phyloP scores from a whole-genome alignment of 2,888 invertebrate species.

The Acanthoscelides obtectus region DNA sequence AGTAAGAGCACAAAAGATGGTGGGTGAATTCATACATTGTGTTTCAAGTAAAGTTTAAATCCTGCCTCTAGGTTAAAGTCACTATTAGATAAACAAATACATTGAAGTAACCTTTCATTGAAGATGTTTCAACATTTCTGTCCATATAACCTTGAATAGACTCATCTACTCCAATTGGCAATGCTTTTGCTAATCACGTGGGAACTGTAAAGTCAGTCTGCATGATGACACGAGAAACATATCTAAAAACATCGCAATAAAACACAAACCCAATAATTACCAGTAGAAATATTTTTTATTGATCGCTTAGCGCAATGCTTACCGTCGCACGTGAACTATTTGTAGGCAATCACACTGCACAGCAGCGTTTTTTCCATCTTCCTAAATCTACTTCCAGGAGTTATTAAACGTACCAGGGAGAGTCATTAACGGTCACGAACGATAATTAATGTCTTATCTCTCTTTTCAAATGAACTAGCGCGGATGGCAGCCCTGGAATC shows the following conservation, averaged over 20 bases:
- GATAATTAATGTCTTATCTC: conserved; percentile 34
- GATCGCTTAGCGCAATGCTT: background rate
- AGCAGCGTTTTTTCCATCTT: conserved; percentile 6
- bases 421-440: conserved; percentile 32
- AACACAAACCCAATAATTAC: background rate
- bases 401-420: conserved; percentile 16
- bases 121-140: too few relatives aligned
- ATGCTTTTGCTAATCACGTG: too few relatives aligned
- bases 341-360: background rate
- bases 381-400: conserved; percentile 12
- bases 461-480: conserved; percentile 26
- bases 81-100: too few relatives aligned
- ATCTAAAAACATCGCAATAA: background rate
- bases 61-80: too few relatives aligned
- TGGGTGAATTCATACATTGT: too few relatives aligned
- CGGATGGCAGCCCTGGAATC: background rate
- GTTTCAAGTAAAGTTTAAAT: too few relatives aligned
- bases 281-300: background rate
- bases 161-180: too few relatives aligned
- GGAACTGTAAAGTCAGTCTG: too few relatives aligned
- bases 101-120: too few relatives aligned
- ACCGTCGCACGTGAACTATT: background rate
- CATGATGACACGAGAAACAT: too few relatives aligned
- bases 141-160: too few relatives aligned
- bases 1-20: too few relatives aligned